Evolutionary conservation across 30 jellyfish, hydroid and myxozoan genomes (phyloP).

Genomic region (Mastigias papua): DNA sequence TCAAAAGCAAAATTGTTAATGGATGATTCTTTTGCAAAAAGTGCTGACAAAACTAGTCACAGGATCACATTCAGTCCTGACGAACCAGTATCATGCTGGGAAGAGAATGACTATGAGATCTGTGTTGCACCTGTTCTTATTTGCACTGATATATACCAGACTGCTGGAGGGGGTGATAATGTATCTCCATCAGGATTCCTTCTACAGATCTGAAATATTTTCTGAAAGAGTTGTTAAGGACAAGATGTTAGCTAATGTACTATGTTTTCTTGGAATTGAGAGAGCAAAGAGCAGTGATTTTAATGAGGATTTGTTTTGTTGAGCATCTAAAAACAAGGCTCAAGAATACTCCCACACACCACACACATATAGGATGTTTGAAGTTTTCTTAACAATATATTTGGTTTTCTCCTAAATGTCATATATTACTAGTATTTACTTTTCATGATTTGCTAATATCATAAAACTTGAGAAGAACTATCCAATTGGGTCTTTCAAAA

Average conservation of each 20-base stretch:
- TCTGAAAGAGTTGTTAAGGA: not conserved
- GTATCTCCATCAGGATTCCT: conserved; percentile 89
- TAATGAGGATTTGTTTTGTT: not conserved
- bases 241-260: not conserved
- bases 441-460: too few species aligned
- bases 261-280: not conserved
- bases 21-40: conserved; percentile 93
- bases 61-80: conserved; percentile 75
- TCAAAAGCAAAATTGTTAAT: conserved; percentile 79
- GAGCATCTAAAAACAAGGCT: not conserved
- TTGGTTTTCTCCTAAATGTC: too few species aligned
- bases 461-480: too few species aligned
- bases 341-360: not conserved
- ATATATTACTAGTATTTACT: too few species aligned
- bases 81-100: conserved; percentile 95
- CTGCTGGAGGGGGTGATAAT: conserved; percentile 98
- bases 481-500: too few species aligned
- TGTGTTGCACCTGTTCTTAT: conserved; percentile 96
- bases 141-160: conserved; percentile 89
- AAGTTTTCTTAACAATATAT: too few species aligned
- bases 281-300: not conserved
- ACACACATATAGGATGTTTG: not conserved
- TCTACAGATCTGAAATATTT: conserved; percentile 44
- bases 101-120: conserved; percentile 85
- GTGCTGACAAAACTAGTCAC: conserved; percentile 55